These are phyloP conservation scores for Solenopsis invicta DNA, from an alignment of 1,140 invertebrate species.

Conservation along the genomic window DNA sequence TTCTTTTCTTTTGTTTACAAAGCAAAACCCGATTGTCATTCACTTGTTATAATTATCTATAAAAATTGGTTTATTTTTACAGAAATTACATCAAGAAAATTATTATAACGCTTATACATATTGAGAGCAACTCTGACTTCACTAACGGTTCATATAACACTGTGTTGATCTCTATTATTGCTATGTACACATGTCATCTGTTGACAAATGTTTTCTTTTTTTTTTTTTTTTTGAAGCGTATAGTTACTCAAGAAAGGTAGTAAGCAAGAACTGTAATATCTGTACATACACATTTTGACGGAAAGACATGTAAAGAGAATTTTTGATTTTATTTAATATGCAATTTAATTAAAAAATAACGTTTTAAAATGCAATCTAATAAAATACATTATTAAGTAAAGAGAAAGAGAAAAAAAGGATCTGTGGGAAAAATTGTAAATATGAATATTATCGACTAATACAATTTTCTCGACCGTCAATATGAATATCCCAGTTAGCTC, in stretches of 20 bases:
- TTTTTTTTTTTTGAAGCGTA: background rate
- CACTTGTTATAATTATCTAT: background rate
- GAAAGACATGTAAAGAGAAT: background rate
- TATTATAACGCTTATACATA: background rate
- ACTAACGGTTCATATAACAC: background rate
- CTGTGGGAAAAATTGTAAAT: background rate
- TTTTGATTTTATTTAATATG: background rate
- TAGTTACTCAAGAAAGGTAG: background rate
- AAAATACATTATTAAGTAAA: background rate
- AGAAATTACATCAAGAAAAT: background rate
- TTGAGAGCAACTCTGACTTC: background rate
- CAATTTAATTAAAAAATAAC: background rate
- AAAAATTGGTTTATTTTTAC: conserved; percentile 7
- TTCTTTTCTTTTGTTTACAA: background rate
- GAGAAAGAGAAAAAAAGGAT: background rate
- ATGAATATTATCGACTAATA: background rate
- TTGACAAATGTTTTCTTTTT: conserved; percentile 20
- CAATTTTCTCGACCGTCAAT: background rate
- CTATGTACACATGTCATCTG: background rate
- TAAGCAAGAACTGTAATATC: too few relatives aligned
- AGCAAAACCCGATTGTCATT: background rate
- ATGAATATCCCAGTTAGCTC: background rate
- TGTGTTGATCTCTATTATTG: conserved; percentile 4
- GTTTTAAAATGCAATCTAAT: background rate
- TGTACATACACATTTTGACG: background rate